Conservation (phyloP, 2,797 vertebrate genomes). For the Centropyge bicolor region DNA sequence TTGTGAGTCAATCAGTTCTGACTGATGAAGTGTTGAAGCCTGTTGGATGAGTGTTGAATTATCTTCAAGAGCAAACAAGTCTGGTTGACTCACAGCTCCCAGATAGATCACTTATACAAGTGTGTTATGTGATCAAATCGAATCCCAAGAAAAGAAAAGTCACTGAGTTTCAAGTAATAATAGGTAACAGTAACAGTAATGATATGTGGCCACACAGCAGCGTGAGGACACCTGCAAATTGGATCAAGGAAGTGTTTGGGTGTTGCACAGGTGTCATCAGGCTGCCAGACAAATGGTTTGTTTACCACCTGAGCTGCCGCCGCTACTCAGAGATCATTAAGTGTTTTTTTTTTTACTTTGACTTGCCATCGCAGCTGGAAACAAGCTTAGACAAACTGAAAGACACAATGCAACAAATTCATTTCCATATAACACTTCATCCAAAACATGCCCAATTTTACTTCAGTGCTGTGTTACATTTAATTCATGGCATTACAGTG, state of each 20-base stretch:
- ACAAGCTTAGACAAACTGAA: constrained; percentile 45
- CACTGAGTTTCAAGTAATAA: background rate
- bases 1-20: constrained; percentile 21
- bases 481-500: constrained; percentile 64
- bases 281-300: constrained; percentile 73
- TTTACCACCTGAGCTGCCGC: constrained; percentile 69
- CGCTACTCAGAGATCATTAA: constrained; percentile 65
- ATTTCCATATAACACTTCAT: constrained; percentile 55
- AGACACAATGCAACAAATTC: constrained; percentile 45
- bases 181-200: constrained; percentile 24
- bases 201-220: background rate
- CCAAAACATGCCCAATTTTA: constrained; percentile 36
- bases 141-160: background rate
- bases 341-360: constrained; percentile 67
- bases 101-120: background rate
- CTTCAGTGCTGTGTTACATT: constrained; percentile 50
- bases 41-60: constrained; percentile 17
- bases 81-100: constrained; percentile 18
- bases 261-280: constrained; percentile 64
- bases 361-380: constrained; percentile 64
- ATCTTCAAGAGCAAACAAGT: constrained; percentile 34
- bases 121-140: constrained; percentile 2
- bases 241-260: constrained; percentile 49
- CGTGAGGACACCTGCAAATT: constrained; percentile 59
- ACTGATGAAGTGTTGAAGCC: constrained; percentile 12